phyloP scores from a whole-genome alignment of 2,888 invertebrate species.

The Trichopria drosophilae region DNA sequence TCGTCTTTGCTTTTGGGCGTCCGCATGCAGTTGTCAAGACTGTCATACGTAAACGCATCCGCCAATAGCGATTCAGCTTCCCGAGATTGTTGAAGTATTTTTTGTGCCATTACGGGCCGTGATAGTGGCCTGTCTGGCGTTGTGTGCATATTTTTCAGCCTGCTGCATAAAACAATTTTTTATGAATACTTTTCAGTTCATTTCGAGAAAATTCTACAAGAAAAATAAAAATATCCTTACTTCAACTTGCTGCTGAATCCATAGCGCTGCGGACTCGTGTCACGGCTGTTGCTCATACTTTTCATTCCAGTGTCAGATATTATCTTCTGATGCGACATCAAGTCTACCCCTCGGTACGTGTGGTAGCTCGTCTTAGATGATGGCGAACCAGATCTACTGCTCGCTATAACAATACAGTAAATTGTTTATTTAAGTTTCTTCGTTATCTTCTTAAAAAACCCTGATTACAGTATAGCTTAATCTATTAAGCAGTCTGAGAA shows the following conservation, averaged over 20 bases:
- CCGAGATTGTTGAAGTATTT: constrained; percentile 81
- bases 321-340: constrained; percentile 63
- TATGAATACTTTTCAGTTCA: constrained; percentile 4
- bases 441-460: too few species aligned
- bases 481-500: too few species aligned
- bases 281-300: constrained; percentile 56
- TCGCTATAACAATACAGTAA: constrained; percentile 71
- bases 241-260: constrained; percentile 44
- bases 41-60: constrained; percentile 65
- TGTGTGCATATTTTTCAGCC: constrained; percentile 52
- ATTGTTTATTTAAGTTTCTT: too few species aligned
- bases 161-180: constrained; percentile 40
- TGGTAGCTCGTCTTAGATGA: constrained; percentile 80
- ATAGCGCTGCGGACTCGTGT: constrained; percentile 60
- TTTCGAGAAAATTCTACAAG: constrained; percentile 1
- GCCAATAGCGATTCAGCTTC: constrained; percentile 85
- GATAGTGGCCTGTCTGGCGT: constrained; percentile 61
- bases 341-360: constrained; percentile 64
- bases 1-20: constrained; percentile 61
- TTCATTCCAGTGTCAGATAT: constrained; percentile 65
- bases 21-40: constrained; percentile 50
- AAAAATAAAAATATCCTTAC: constrained; percentile 2
- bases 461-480: too few species aligned
- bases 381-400: constrained; percentile 91
- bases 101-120: constrained; percentile 74